Base-by-base conservation (phyloP, 53 echinoderm and acorn worm species). In the Echinometra lucunter region DNA sequence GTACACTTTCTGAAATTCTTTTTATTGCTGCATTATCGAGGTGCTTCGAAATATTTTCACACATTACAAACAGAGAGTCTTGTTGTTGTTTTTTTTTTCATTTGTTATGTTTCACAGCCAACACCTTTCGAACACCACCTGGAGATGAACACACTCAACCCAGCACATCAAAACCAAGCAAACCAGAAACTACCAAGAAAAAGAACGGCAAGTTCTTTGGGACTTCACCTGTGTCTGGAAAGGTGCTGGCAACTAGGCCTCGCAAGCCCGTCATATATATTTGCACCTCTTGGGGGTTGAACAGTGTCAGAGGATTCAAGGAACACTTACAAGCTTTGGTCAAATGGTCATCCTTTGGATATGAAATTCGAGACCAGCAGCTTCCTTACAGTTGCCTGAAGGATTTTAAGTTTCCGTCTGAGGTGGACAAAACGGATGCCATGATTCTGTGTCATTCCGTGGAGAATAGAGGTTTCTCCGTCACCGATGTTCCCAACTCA, bases 371-470 rank as follows among this genome's bases (percentile, higher is more conserved):
- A 35, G 78, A 38, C 18, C 44, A 17, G 30, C 13, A 37, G 27
- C 45, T 94, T 0, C 94, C 94, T 57, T 94, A 85, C 85, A 94
- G 57, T 58, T 1, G 57, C 32, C 32, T 94, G 1, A 37, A 85
- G 49, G 25, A 37, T 55, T 94, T 63, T 45, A 83, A 45, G 49
- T 94, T 94, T 63, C 58, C 58, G 0, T 27, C 63, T 2, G 85
- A 25, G 78, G 78, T 42, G 12, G 63, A 66, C 63, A 58, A 37
- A 28, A 37, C 1, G 12, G 94, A 94, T 94, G 94, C 81, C 56
- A 94, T 94, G 94, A 57, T 94, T 15, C 85, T 94, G 16, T 94
- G 94, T 21, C 94, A 94, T 58, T 94, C 94, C 37, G 37, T 83
- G 15, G 11, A 57, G 1, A 83, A 85, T 25, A 37, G 94, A 25